Base-by-base conservation (phyloP, 2,797 vertebrate genomes). In the Hirundo rustica region DNA sequence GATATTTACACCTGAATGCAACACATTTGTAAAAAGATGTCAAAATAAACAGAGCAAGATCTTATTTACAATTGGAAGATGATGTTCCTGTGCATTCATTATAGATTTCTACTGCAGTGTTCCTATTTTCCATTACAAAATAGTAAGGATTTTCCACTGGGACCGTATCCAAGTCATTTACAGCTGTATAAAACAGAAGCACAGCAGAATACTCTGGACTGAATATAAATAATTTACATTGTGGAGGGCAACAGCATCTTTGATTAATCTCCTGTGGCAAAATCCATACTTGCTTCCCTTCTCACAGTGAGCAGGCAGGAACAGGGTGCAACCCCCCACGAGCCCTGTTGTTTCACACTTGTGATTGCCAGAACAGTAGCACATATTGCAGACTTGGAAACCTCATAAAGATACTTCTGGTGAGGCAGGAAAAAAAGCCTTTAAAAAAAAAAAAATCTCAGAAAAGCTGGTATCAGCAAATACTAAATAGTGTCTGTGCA, bases 1-100 rank as follows among this genome's bases (percentile, higher is more conserved):
- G 96, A 97, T 98, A 98, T 98, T 98, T 97, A 98, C 98, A 98
- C 72, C 96, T 94, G 95, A 96, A 97, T 96, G 97, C 88, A 95
- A 96, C 90, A 93, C 72, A 92, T 94, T 97, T 97, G 95, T 98
- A 98, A 97, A 98, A 98, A 98, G 96, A 97, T 97, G 97, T 96
- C 97, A 98, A 98, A 98, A 98, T 97, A 97, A 98, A 97, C 83
- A 96, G 96, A 96, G 85, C 77, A 94, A 96, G 96, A 97, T 97
- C 96, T 97, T 97, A 98, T 98, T 97, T 98, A 98, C 97, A 98
- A 77, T 38, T 83, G 96, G 75, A 96, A 96, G 89, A 60, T 95
- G 94, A 96, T 89, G 95, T 85, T 97, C 95, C 95, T 97, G 93
- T 95, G 96, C 92, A 65, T 97, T 91, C 75, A 94, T 97, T 96